Conservation (phyloP, 2,797 vertebrate genomes). For the Cyclopterus lumpus region DNA sequence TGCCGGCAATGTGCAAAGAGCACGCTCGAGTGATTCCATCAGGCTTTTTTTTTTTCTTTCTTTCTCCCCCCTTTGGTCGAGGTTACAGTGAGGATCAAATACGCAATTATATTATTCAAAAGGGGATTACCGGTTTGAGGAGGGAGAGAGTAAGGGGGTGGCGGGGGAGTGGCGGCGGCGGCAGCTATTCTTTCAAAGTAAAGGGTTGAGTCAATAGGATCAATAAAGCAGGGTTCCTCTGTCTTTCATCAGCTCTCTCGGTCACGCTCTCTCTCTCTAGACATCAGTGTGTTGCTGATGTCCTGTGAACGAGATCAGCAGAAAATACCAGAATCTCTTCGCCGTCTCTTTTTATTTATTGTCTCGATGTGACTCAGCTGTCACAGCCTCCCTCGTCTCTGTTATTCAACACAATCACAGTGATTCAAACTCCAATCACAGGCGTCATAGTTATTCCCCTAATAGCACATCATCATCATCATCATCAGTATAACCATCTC, state of each 20-base stretch:
- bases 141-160: conserved; percentile 42
- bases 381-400: background rate
- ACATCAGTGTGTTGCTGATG: conserved; percentile 81
- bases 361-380: conserved; percentile 11
- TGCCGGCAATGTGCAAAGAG: conserved; percentile 47
- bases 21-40: conserved; percentile 70
- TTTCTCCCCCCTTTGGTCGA: conserved; percentile 16
- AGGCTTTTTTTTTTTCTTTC: conserved; percentile 23
- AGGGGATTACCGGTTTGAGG: conserved; percentile 77
- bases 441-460: too few species aligned
- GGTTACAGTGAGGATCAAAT: conserved; percentile 77
- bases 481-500: background rate
- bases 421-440: background rate
- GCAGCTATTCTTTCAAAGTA: conserved; percentile 86
- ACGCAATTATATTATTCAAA: conserved; percentile 87
- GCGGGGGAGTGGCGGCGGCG: conserved; percentile 67
- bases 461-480: background rate
- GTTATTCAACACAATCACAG: background rate
- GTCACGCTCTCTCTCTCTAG: conserved; percentile 42
- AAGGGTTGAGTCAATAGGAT: conserved; percentile 87
- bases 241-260: conserved; percentile 86
- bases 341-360: background rate
- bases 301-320: conserved; percentile 58
- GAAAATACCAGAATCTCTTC: conserved; percentile 31
- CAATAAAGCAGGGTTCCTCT: conserved; percentile 87